These are phyloP conservation scores for Tragelaphus buxtoni DNA, from an alignment of 2,113 vertebrate genomes.

Conservation along the genomic window DNA sequence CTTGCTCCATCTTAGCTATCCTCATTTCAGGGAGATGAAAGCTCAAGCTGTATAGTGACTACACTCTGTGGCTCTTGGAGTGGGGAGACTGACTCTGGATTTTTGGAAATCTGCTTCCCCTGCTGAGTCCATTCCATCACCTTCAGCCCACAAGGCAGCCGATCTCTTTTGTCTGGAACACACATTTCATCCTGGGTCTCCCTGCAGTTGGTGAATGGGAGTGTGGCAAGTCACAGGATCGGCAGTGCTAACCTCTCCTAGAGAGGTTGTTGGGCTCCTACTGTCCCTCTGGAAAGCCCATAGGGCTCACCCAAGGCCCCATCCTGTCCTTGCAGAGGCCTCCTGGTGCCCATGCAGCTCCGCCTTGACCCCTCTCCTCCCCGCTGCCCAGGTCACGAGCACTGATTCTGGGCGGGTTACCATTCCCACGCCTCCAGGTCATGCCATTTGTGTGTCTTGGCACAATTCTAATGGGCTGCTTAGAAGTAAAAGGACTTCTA, in stretches of 20 bases:
- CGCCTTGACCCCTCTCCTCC: background rate
- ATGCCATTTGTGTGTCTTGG: background rate
- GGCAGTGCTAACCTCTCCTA: background rate
- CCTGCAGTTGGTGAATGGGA: background rate
- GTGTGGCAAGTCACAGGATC: background rate
- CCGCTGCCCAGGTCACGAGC: fast-evolving
- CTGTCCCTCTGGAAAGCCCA: background rate
- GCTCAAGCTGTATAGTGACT: background rate
- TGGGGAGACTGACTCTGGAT: background rate
- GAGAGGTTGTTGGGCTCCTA: background rate
- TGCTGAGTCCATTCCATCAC: background rate
- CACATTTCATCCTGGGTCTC: background rate
- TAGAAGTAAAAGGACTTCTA: background rate
- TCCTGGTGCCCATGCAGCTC: too few species aligned
- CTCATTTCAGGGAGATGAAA: background rate
- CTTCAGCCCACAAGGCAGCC: background rate
- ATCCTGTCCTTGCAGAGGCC: background rate
- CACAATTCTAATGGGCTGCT: background rate
- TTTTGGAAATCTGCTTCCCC: background rate
- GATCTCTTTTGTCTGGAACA: background rate
- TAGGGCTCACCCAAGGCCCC: background rate
- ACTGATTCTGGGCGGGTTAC: background rate
- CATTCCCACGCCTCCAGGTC: background rate
- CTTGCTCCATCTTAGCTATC: background rate
- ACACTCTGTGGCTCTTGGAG: background rate